phyloP scores from a whole-genome alignment of 30 jellyfish, hydroid and myxozoan species.

The Rhopilema esculentum region DNA sequence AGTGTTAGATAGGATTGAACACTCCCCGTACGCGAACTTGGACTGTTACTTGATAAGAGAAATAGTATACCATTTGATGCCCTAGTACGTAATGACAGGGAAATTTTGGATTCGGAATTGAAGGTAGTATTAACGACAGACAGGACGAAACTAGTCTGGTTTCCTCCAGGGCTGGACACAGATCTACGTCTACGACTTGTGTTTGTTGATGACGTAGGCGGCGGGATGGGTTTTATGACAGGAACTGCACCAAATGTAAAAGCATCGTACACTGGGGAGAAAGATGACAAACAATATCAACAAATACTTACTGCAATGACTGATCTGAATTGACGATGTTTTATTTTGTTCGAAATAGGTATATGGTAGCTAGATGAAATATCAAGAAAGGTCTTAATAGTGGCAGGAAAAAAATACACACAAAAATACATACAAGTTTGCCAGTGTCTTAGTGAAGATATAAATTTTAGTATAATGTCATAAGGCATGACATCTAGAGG shows the following conservation, averaged over 20 bases:
- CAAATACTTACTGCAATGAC: not conserved
- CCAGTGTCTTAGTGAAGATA: too few relatives aligned
- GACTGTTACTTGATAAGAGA: slow-evolving; percentile 29
- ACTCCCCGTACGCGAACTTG: not conserved
- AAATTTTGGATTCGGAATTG: slow-evolving; percentile 14
- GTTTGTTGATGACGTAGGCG: slow-evolving; percentile 34
- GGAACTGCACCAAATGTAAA: slow-evolving; percentile 30
- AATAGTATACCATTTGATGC: slow-evolving; percentile 29
- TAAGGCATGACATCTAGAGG: too few relatives aligned
- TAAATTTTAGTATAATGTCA: too few relatives aligned
- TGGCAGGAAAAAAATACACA: too few relatives aligned
- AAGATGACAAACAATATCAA: not conserved
- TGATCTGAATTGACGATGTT: too few relatives aligned
- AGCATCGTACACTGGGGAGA: slow-evolving; percentile 26
- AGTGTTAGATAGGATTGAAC: slow-evolving; percentile 28
- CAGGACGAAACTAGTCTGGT: slow-evolving; percentile 32
- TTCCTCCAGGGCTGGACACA: not conserved
- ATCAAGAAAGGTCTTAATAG: too few relatives aligned
- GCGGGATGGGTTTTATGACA: slow-evolving; percentile 26
- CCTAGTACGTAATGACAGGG: slow-evolving; percentile 56
- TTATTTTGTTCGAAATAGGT: too few relatives aligned
- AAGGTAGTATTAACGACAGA: slow-evolving; percentile 23
- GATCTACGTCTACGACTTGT: slow-evolving; percentile 54
- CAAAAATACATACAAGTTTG: too few relatives aligned
- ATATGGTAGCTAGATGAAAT: too few relatives aligned